Evolutionary conservation across 2,797 vertebrate species (phyloP), one percentile per base, ranked within the genome.

Genomic region (Alosa sapidissima): DNA sequence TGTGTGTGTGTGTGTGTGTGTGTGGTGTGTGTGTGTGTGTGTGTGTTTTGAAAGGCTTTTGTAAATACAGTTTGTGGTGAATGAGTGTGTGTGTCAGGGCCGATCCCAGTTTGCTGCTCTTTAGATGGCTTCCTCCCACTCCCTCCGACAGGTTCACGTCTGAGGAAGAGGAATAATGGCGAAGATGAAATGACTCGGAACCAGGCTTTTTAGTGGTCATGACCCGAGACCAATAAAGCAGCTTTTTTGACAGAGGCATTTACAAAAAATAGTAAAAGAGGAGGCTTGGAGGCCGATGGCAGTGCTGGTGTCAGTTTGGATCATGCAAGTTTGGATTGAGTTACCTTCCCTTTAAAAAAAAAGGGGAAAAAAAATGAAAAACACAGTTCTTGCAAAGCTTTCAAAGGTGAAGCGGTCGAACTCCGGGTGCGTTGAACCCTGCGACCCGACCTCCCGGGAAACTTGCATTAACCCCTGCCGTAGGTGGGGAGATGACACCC

Each of bases 161-260:
- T 45, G 72, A 78, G 72, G 72, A 45, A 36, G 41, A 87, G 47
- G 52, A 84, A 75, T 87, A 86, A 82, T 84, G 28, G 47, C 81
- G 54, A 47, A 81, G 82, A 81, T 54, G 28, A 81, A 82, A 87
- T 82, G 62, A 48, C 83, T 54, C 81, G 33, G 52, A 82, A 82
- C 84, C 81, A 41, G 10, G 60, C 51, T 47, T 75, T 87, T 81
- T 82, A 82, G 62, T 65, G 65, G 62, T 45, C 81, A 49, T 82
- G 65, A 87, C 51, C 81, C 47, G 52, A 47, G 52, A 81, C 51
- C 45, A 55, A 78, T 85, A 83, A 87, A 87, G 45, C 52, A 13
- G 11, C 58, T 55, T 55, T 78, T 47, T 68, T 84, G 83, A 81
- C 60, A 68, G 83, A 52, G 55, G 16, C 47, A 49, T 65, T 68